phyloP scores from a whole-genome alignment of 2,888 invertebrate genomes.

The Leptopilina drosophilae region DNA sequence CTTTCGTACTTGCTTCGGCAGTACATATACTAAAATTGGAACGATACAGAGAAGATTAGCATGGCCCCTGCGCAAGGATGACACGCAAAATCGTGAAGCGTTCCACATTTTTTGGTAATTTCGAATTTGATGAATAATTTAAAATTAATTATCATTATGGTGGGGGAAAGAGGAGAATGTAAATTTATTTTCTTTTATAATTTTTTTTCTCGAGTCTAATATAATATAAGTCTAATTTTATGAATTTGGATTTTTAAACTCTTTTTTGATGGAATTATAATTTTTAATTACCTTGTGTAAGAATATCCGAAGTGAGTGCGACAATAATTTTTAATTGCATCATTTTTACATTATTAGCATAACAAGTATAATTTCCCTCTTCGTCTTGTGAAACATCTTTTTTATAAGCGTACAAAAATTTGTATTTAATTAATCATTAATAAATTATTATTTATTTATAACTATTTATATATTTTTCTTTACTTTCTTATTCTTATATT shows the following conservation, averaged over 20 bases:
- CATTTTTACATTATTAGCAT: constrained; percentile 80
- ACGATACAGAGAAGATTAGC: constrained; percentile 96
- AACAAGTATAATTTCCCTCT: constrained; percentile 85
- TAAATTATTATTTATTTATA: no score
- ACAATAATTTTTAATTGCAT: constrained; percentile 79
- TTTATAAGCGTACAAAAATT: background rate
- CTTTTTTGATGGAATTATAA: background rate
- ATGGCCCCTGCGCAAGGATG: constrained; percentile 95
- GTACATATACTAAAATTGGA: constrained; percentile 93
- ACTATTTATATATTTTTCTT: no score
- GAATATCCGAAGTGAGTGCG: constrained; percentile 77
- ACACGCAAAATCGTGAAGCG: constrained; percentile 96
- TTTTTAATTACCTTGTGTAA: constrained; percentile 77
- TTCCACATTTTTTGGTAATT: constrained; percentile 83
- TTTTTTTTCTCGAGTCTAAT: no score
- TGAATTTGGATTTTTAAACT: background rate
- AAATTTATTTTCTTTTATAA: no score
- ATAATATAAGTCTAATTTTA: background rate
- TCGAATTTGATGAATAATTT: background rate
- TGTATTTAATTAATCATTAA: background rate
- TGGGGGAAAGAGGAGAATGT: no score
- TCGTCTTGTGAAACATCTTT: constrained; percentile 81
- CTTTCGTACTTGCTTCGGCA: constrained; percentile 84
- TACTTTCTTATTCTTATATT: no score
- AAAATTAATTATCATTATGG: background rate